Evolutionary conservation across 2,113 vertebrate species (phyloP).

Genomic region (Alexandromys fortis): DNA sequence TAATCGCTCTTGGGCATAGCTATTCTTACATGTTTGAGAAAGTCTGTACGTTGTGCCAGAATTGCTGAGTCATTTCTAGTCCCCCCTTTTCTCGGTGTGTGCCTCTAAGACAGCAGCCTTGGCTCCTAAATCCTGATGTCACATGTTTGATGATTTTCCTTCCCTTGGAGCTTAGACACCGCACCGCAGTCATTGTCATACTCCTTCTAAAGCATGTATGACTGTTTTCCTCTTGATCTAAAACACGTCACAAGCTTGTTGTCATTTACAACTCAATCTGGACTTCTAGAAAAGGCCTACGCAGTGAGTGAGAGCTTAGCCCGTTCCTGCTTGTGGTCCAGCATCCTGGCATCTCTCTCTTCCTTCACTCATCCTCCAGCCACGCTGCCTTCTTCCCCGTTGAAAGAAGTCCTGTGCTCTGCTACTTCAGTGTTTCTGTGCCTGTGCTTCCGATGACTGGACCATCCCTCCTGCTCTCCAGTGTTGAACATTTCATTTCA

Average conservation of each 20-base stretch:
- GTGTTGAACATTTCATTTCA: neutral
- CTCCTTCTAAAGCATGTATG: neutral
- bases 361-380: neutral
- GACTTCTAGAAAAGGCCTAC: neutral
- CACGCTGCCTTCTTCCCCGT: neutral
- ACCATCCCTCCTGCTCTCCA: neutral
- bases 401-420: neutral
- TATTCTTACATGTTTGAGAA: neutral
- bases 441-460: neutral
- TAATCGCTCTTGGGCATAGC: neutral
- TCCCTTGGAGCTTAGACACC: neutral
- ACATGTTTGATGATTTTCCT: neutral
- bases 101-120: too few species aligned
- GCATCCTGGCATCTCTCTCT: too few species aligned
- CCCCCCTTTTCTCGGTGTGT: neutral
- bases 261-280: neutral
- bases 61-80: neutral
- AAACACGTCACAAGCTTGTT: neutral
- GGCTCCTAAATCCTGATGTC: neutral
- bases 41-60: neutral
- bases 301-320: neutral
- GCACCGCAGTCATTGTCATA: too few species aligned
- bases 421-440: neutral
- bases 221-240: neutral
- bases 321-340: too few species aligned